phyloP scores from a whole-genome alignment of 2,888 invertebrate species.

The Aporophyla nigra region DNA sequence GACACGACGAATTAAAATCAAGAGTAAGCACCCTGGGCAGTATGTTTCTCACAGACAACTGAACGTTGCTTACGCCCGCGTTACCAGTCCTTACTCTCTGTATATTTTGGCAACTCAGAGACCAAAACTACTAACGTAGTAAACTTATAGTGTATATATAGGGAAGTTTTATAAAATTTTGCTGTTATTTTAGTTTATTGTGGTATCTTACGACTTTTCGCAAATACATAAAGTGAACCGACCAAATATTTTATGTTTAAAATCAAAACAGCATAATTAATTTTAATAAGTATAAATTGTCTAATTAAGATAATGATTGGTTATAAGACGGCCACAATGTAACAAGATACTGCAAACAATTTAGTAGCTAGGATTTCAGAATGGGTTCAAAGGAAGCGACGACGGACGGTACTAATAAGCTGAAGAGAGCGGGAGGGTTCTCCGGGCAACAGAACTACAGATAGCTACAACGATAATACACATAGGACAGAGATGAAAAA shows the following conservation, averaged over 20 bases:
- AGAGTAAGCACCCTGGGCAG: too few species aligned
- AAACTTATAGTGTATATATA: too few species aligned
- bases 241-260: not conserved
- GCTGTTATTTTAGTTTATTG: too few species aligned
- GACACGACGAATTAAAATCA: too few species aligned
- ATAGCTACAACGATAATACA: conserved; percentile 14
- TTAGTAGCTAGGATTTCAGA: conserved; percentile 49
- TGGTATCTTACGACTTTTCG: too few species aligned
- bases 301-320: conserved; percentile 27
- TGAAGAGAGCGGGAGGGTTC: conserved; percentile 37
- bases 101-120: too few species aligned
- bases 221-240: not conserved
- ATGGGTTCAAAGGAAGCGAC: conserved; percentile 50
- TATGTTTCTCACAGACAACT: too few species aligned
- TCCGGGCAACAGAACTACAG: conserved; percentile 23
- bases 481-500: conserved; percentile 13
- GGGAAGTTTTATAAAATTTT: too few species aligned
- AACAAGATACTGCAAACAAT: conserved; percentile 35
- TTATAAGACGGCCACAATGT: conserved; percentile 7
- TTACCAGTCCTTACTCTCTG: too few species aligned
- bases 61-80: too few species aligned
- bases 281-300: conserved; percentile 2
- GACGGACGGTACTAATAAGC: conserved; percentile 30
- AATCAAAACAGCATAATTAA: not conserved
- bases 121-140: too few species aligned